Percentiles rank a stretch among this genome's conserved stretches.
These are phyloP conservation scores for Erpetoichthys calabaricus DNA, from an alignment of 2,797 vertebrate genomes.

Conservation along the genomic window DNA sequence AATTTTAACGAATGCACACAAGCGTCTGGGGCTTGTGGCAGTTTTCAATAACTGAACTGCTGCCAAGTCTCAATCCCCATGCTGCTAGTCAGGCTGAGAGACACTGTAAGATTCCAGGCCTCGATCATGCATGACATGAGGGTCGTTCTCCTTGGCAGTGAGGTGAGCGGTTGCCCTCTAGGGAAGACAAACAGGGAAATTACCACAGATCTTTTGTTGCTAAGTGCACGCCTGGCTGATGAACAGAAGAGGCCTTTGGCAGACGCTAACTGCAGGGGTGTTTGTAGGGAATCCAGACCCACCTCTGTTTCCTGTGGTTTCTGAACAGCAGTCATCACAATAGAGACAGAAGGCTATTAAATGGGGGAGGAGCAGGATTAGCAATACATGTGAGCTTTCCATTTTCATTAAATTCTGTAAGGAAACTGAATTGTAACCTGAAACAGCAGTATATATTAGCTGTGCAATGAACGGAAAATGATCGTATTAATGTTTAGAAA, in stretches of 20 bases:
- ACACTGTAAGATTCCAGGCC: slow-evolving; percentile 22
- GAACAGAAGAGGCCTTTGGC: slow-evolving; percentile 55
- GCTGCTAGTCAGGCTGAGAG: slow-evolving; percentile 38
- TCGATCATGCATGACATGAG: slow-evolving; percentile 46
- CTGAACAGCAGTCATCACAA: slow-evolving; percentile 44
- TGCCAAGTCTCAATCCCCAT: slow-evolving; percentile 8
- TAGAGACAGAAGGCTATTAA: slow-evolving; percentile 47
- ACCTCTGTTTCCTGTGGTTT: slow-evolving; percentile 24
- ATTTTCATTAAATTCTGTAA: too few species aligned
- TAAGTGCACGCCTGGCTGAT: slow-evolving; percentile 55
- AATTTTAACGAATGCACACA: slow-evolving; percentile 35
- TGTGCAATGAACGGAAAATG: too few species aligned
- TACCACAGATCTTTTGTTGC: slow-evolving; percentile 51
- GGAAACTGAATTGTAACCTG: too few species aligned
- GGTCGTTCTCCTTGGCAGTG: slow-evolving; percentile 25
- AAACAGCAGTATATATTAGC: too few species aligned
- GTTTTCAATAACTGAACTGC: slow-evolving; percentile 22
- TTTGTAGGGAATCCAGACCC: slow-evolving; percentile 26
- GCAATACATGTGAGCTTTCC: too few species aligned
- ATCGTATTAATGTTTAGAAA: too few species aligned
- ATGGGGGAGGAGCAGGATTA: slow-evolving; percentile 23
- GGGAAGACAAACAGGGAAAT: slow-evolving; percentile 35
- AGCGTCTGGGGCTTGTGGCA: slow-evolving; percentile 28
- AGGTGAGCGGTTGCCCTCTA: slow-evolving; percentile 20
- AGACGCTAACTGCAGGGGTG: slow-evolving; percentile 55